A percentile compares a stretch with the other conserved stretches of the same genome.
Conservation (phyloP, 1,140 invertebrate species). For the Microplitis demolitor region DNA sequence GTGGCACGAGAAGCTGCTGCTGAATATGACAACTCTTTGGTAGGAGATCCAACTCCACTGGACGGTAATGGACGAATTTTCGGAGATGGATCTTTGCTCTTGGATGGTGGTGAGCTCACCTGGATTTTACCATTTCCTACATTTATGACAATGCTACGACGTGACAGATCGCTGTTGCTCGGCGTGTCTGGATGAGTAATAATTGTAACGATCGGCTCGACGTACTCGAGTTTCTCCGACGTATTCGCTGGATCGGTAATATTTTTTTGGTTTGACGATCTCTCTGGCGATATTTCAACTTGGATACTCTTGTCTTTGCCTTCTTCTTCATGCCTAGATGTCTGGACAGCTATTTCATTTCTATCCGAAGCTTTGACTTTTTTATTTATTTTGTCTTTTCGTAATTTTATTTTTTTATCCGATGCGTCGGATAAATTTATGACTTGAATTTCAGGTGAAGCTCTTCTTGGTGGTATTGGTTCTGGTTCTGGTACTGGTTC, state of each 20-base stretch:
- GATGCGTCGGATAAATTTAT: slow-evolving; percentile 43
- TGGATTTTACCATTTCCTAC: slow-evolving; percentile 41
- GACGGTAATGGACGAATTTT: too few species aligned
- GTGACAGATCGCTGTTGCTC: slow-evolving; percentile 40
- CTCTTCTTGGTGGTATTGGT: not conserved
- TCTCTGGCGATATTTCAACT: slow-evolving; percentile 34
- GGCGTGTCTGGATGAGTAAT: slow-evolving; percentile 40
- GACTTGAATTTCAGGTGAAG: slow-evolving; percentile 48
- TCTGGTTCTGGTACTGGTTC: not conserved
- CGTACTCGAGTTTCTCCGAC: slow-evolving; percentile 16
- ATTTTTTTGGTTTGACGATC: not conserved
- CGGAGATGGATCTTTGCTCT: not conserved
- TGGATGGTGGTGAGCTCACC: slow-evolving; percentile 6
- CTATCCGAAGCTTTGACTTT: slow-evolving; percentile 23
- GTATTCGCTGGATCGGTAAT: not conserved
- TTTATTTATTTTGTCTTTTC: slow-evolving; percentile 8
- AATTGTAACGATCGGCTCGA: slow-evolving; percentile 44
- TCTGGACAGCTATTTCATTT: slow-evolving; percentile 47
- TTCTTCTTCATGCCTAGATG: slow-evolving; percentile 26
- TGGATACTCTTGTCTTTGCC: slow-evolving; percentile 49
- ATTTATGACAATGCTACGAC: slow-evolving; percentile 45
- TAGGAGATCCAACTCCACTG: not conserved
- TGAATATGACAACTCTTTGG: not conserved
- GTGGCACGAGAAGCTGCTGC: not conserved
- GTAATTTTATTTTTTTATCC: slow-evolving; percentile 22